Evolutionary conservation across 2,113 vertebrate genomes (phyloP), one percentile per base, ranked within the genome.

Genomic region (Forbesichthys agassizii): DNA sequence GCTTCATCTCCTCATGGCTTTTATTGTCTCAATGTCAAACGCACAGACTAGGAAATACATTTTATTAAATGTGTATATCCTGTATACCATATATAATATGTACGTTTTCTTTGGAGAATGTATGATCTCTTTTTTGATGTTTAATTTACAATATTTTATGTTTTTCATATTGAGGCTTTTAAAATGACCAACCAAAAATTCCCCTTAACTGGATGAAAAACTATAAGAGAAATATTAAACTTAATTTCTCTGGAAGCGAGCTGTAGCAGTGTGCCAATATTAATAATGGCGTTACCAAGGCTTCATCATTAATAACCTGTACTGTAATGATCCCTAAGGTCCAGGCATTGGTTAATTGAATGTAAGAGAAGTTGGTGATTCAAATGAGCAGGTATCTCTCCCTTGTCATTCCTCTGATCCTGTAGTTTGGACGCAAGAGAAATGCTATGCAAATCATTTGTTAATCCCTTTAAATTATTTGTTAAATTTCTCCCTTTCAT

Each of bases 391-490:
- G 68, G 72, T 58, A 59, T 78, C 75, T 62, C 61, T 85, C 84
- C 75, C 83, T 77, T 85, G 81, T 89, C 86, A 82, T 85, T 84
- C 80, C 82, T 78, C 80, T 91, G 88, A 91, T 90, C 83, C 90
- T 77, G 77, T 71, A 77, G 82, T 91, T 90, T 86, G 79, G 82
- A 92, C 89, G 86, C 86, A 71, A 2, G 82, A 73, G 82, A 75
- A 88, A 91, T 88, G 84, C 83, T 90, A 90, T 91, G 91, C 88
- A 90, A 92, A 92, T 93, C 74, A 90, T 86, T 86, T 88, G 84
- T 85, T 91, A 92, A 93, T 93, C 90, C 88, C 79, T 90, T 92
- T 88, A 90, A 79, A 88, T 90, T 91, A 91, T 92, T 91, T 92
- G 89, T 93, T 92, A 83, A 84, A 84, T 91, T 90, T 90, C 85